Conservation (phyloP, 2,888 invertebrate genomes). For the Sarcophaga rosellei region DNA sequence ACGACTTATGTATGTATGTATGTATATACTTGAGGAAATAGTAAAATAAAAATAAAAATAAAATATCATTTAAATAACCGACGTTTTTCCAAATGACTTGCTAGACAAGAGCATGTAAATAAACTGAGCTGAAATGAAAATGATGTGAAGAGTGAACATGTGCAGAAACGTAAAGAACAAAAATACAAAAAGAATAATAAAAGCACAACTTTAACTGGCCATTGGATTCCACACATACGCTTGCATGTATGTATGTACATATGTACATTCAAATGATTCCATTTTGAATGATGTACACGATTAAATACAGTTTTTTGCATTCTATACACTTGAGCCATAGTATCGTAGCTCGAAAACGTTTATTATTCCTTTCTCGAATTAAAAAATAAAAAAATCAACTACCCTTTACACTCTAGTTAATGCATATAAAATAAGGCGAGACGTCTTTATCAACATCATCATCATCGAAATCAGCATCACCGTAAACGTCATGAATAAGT, state of each 20-base stretch:
- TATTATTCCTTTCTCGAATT: neutral
- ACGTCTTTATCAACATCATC: constrained; percentile 59
- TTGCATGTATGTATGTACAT: neutral
- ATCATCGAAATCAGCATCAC: constrained; percentile 12
- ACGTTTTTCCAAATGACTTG: constrained; percentile 81
- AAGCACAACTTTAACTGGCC: constrained; percentile 66
- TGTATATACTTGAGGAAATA: neutral
- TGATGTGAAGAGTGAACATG: constrained; percentile 59
- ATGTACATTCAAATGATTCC: neutral
- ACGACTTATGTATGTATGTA: neutral
- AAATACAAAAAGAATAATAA: constrained; percentile 30
- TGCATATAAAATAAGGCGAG: constrained; percentile 61
- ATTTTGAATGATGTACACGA: constrained; percentile 29
- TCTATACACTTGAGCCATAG: constrained; percentile 30
- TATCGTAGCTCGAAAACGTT: constrained; percentile 27
- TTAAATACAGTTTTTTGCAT: constrained; percentile 21
- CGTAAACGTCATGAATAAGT: constrained; percentile 7
- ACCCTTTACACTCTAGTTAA: constrained; percentile 68
- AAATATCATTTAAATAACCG: constrained; percentile 75
- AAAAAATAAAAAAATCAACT: constrained; percentile 48
- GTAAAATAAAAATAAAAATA: constrained; percentile 24
- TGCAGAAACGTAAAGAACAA: constrained; percentile 41
- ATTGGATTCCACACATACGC: constrained; percentile 48
- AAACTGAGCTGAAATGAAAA: constrained; percentile 29
- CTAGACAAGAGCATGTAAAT: constrained; percentile 73